Base-by-base conservation (phyloP, 2,888 invertebrate genomes). In the Caenorhabditis angaria region DNA sequence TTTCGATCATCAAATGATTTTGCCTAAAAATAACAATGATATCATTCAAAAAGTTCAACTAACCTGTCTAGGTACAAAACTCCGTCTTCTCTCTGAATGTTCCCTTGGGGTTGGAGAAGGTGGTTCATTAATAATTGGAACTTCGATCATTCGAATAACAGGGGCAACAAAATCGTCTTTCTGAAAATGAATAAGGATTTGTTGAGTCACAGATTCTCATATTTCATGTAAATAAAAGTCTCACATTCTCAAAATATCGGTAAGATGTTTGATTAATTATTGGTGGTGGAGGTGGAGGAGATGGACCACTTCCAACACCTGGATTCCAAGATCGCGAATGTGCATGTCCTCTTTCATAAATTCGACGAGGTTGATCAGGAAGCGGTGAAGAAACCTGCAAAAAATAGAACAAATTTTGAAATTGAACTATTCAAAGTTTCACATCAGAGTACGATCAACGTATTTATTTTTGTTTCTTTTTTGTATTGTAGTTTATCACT, bases 291-390 rank as follows among this genome's bases (percentile, higher is more conserved):
- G 70, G 66, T 0, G 71, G 66, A 8, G 71, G 63, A 2, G 71
- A 66, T 8, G 65, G 62, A 35, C 6, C 18, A 18, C 41, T n/a
- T n/a, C n/a, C n/a, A 27, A 59, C 71, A 28, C 72, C 79, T 0
- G 81, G 79, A 20, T 81, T 81, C 81, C 81, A 81, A 12, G 76
- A 76, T 27, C 78, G 61, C 0, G 81, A 79, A 61, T 81, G 76
- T 20, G 76, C 75, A 56, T 81, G 81, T 14, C 79, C 79, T 29
- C 77, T 54, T 41, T 79, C 79, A 55, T 81, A 81, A 29, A 81
- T 79, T 29, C 72, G 61, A 5, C 76, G 76, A 14, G 74, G 64
- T 59, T 74, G 60, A 6, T 72, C 71, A 3, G 78, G 76, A 2
- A 76, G 65, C 29, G 81, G 81, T 2, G 79, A 76, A 22, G 81